These are phyloP conservation scores for Bradypus variegatus DNA, from an alignment of 2,797 vertebrate genomes.

Conservation along the genomic window DNA sequence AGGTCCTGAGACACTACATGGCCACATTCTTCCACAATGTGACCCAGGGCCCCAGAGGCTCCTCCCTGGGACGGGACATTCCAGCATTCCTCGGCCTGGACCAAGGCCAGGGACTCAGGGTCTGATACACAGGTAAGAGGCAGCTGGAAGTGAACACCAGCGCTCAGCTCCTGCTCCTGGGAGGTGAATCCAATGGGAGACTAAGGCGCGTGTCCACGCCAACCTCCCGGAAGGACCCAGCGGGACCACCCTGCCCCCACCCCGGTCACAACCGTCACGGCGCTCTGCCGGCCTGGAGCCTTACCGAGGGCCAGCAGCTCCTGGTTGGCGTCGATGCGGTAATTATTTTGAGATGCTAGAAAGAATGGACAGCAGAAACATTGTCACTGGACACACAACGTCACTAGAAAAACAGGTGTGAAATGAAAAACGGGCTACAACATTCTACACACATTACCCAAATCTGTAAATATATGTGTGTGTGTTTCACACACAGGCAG, in stretches of 20 bases:
- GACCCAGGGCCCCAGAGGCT: neutral
- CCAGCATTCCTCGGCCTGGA: accelerated
- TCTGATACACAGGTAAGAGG: neutral
- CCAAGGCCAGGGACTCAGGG: neutral
- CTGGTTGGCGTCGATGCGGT: conserved; percentile 88
- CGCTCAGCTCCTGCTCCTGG: accelerated
- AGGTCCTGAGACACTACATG: neutral
- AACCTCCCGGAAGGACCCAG: neutral
- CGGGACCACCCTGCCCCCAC: accelerated
- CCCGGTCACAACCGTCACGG: accelerated
- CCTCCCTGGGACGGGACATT: too few relatives aligned
- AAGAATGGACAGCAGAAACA: neutral
- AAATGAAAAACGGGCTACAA: accelerated
- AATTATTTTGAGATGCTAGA: conserved; percentile 87
- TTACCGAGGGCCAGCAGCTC: conserved; percentile 92
- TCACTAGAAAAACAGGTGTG: accelerated
- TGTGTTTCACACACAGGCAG: accelerated
- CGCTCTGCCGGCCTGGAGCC: neutral
- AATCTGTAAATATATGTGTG: accelerated
- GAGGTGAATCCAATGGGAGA: accelerated
- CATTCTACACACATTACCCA: accelerated
- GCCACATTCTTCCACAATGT: neutral
- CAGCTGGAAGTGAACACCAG: accelerated
- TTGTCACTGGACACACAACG: accelerated
- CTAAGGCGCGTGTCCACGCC: accelerated